Evolutionary conservation across 2,888 invertebrate genomes (phyloP).

Genomic region (Ormyrus thymus): DNA sequence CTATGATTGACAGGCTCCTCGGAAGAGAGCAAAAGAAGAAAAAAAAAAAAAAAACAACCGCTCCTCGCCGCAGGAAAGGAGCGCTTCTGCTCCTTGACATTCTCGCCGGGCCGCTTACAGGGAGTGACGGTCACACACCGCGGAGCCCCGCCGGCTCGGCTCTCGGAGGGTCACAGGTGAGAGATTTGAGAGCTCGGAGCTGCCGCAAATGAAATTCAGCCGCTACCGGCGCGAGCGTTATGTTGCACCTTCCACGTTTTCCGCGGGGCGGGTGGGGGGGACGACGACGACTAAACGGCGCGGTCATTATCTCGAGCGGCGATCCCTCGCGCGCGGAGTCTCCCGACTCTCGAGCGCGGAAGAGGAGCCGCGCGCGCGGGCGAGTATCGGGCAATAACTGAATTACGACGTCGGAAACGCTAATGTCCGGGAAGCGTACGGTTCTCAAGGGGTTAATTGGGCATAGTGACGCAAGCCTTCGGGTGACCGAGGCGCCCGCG

Average conservation of each 20-base stretch:
- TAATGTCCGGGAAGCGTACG: constrained; percentile 68
- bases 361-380: constrained; percentile 59
- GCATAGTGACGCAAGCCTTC: constrained; percentile 65
- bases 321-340: too few species aligned
- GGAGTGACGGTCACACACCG: constrained; percentile 64
- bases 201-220: too few species aligned
- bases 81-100: constrained; percentile 51
- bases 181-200: constrained; percentile 62
- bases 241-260: not conserved
- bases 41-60: too few species aligned
- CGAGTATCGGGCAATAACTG: constrained; percentile 61
- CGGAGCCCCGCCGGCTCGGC: constrained; percentile 50
- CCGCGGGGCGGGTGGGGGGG: not conserved
- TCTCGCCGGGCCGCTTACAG: constrained; percentile 55
- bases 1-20: too few species aligned
- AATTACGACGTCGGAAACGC: constrained; percentile 71
- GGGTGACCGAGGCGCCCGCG: constrained; percentile 68
- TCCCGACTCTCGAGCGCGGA: too few species aligned
- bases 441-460: constrained; percentile 74
- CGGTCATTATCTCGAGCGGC: too few species aligned
- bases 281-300: constrained; percentile 21
- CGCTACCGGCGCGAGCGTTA: too few species aligned
- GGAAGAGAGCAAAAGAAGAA: too few species aligned
- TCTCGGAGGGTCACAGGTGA: constrained; percentile 68
- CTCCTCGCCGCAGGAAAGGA: too few species aligned